A percentile compares a stretch with the other conserved stretches of the same genome.
Conservation (phyloP, 2,888 invertebrate genomes). For the Ophion obscuratus region DNA sequence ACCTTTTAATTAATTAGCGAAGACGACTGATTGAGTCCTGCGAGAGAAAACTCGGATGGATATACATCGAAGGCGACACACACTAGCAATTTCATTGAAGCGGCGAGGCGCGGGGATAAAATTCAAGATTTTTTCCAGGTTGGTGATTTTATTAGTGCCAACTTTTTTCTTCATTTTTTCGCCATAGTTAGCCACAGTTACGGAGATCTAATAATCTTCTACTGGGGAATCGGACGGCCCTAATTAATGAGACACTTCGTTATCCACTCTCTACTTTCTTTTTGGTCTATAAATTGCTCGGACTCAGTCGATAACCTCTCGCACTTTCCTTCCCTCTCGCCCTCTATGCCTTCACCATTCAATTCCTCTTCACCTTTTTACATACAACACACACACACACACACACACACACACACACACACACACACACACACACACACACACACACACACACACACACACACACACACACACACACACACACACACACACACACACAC, state of each 20-base stretch:
- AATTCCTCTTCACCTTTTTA: not conserved
- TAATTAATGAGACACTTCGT: conserved; percentile 63
- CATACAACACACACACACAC: not conserved
- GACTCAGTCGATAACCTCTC: conserved; percentile 41
- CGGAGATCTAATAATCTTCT: conserved; percentile 56
- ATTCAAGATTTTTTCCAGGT: conserved; percentile 50
- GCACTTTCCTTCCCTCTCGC: conserved; percentile 3
- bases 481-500: too few species aligned
- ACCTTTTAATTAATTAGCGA: conserved; percentile 44
- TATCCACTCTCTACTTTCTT: conserved; percentile 36
- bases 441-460: too few species aligned
- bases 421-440: too few species aligned
- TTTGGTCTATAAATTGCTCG: conserved; percentile 41
- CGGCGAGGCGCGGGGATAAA: conserved; percentile 17
- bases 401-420: too few species aligned
- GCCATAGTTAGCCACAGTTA: conserved; percentile 20
- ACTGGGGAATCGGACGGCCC: conserved; percentile 42
- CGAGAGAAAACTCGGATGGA: not conserved
- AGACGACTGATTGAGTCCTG: conserved; percentile 42
- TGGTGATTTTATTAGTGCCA: conserved; percentile 47
- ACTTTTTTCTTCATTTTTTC: not conserved
- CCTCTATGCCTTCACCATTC: not conserved
- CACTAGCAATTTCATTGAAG: conserved; percentile 24
- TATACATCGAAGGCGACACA: not conserved
- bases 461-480: too few species aligned